phyloP scores from a whole-genome alignment of 2,888 invertebrate species.

The Drosophila acutilabella region DNA sequence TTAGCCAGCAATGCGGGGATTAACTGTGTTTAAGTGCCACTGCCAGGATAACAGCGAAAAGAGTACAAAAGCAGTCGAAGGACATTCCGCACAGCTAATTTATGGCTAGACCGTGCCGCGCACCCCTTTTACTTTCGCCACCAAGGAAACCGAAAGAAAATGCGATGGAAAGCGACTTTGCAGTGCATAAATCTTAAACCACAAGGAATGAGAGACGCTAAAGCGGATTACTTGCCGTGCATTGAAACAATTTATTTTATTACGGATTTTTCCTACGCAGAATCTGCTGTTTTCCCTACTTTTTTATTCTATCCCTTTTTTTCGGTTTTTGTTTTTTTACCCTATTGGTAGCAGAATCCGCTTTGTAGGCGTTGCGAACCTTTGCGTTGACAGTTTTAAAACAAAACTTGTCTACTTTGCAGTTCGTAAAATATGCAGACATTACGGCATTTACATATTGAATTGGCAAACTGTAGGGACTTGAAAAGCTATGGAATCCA shows the following conservation, averaged over 20 bases:
- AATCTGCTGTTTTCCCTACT: slow-evolving; percentile 19
- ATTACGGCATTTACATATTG: slow-evolving; percentile 58
- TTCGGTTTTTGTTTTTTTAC: slow-evolving; percentile 5
- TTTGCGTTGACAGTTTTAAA: slow-evolving; percentile 78
- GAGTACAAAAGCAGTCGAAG: slow-evolving; percentile 24
- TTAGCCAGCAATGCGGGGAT: slow-evolving; percentile 65
- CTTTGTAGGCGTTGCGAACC: slow-evolving; percentile 61
- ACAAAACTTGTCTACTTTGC: slow-evolving; percentile 78
- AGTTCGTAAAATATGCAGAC: slow-evolving; percentile 75
- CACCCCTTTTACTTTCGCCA: slow-evolving; percentile 74
- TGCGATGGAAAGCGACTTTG: slow-evolving; percentile 65
- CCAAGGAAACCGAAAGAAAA: slow-evolving; percentile 32
- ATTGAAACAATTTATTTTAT: slow-evolving; percentile 79
- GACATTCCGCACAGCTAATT: slow-evolving; percentile 75
- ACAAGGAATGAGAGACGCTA: slow-evolving; percentile 67
- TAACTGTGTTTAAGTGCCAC: slow-evolving; percentile 76
- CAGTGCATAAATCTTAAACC: slow-evolving; percentile 79
- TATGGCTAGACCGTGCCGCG: slow-evolving; percentile 51
- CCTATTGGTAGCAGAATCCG: slow-evolving; percentile 2
- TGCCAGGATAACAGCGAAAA: slow-evolving; percentile 31
- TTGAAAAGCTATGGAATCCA: slow-evolving; percentile 7
- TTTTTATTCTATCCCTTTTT: slow-evolving; percentile 16
- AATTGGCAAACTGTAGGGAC: slow-evolving; percentile 25
- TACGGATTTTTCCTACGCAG: slow-evolving; percentile 46
- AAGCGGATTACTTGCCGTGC: slow-evolving; percentile 80